Evolutionary conservation across 2,888 invertebrate species (phyloP).

Genomic region (Brachyptera risi): DNA sequence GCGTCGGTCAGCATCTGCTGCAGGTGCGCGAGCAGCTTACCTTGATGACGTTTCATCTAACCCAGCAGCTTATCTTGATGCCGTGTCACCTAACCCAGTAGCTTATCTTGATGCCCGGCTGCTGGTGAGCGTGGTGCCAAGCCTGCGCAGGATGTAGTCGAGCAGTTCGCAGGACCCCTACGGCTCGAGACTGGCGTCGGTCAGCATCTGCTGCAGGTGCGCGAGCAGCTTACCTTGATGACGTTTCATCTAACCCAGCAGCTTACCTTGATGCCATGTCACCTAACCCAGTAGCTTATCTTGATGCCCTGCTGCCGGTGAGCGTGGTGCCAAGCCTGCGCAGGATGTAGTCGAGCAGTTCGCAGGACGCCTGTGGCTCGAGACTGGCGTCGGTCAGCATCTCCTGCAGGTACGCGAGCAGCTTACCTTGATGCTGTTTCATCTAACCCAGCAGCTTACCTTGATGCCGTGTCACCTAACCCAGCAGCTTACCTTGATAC

Average conservation of each 20-base stretch:
- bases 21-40: constrained; percentile 10
- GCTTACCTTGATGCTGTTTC: constrained; percentile 42
- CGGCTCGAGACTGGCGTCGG: constrained; percentile 46
- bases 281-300: no score
- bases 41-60: constrained; percentile 41
- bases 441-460: constrained; percentile 46
- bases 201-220: constrained; percentile 47
- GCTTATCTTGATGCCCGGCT: no score
- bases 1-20: constrained; percentile 55
- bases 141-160: constrained; percentile 80
- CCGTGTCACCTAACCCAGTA: no score
- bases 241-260: constrained; percentile 32
- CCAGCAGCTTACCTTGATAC: no score
- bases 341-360: constrained; percentile 86
- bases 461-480: constrained; percentile 70
- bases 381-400: constrained; percentile 52
- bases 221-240: not conserved
- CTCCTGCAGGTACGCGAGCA: constrained; percentile 59
- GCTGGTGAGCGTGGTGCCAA: constrained; percentile 78
- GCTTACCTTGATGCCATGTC: constrained; percentile 67
- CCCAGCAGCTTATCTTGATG: constrained; percentile 64
- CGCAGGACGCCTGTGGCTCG: constrained; percentile 59
- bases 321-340: constrained; percentile 79
- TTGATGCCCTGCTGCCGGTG: constrained; percentile 70
- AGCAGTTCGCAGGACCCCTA: constrained; percentile 74